Percentiles rank a stretch among this genome's conserved stretches.
Conservation (phyloP, 2,113 vertebrate species). For the Passer montanus region DNA sequence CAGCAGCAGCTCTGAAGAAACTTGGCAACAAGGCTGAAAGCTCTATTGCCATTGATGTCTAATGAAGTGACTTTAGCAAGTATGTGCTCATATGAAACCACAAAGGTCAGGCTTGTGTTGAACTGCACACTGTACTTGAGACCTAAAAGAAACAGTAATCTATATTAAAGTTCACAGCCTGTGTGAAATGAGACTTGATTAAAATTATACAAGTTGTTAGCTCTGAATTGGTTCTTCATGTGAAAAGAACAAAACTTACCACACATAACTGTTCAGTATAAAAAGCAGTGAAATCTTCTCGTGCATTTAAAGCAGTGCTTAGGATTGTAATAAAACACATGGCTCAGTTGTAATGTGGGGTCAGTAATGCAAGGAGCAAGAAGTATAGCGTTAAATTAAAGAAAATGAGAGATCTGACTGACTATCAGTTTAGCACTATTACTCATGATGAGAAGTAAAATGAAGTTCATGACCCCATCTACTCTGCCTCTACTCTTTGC, state of each 20-base stretch:
- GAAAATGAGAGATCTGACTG: slow-evolving; percentile 62
- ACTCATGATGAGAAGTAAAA: slow-evolving; percentile 57
- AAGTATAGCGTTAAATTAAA: slow-evolving; percentile 63
- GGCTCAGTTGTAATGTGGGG: slow-evolving; percentile 37
- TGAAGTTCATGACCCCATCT: slow-evolving; percentile 58
- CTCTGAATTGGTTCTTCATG: slow-evolving; percentile 5
- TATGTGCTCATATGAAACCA: background rate
- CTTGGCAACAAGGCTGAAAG: background rate
- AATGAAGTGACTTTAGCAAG: background rate
- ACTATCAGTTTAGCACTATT: slow-evolving; percentile 64
- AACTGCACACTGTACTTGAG: background rate
- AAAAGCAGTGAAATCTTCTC: slow-evolving; percentile 9
- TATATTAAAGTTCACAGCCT: slow-evolving; percentile 21
- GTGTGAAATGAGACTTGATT: slow-evolving; percentile 39
- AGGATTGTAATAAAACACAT: slow-evolving; percentile 37
- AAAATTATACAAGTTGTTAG: slow-evolving; percentile 49
- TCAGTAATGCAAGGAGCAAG: slow-evolving; percentile 62
- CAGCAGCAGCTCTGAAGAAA: background rate
- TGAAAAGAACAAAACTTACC: slow-evolving; percentile 27
- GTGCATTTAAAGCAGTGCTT: slow-evolving; percentile 50
- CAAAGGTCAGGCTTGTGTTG: slow-evolving; percentile 17
- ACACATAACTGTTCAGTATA: background rate
- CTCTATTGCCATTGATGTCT: background rate
- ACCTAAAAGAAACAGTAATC: background rate
- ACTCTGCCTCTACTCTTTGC: slow-evolving; percentile 28